Percentiles rank a stretch among this genome's conserved stretches.
These are phyloP conservation scores for Noctua janthina DNA, from an alignment of 2,888 invertebrate genomes.

Conservation along the genomic window DNA sequence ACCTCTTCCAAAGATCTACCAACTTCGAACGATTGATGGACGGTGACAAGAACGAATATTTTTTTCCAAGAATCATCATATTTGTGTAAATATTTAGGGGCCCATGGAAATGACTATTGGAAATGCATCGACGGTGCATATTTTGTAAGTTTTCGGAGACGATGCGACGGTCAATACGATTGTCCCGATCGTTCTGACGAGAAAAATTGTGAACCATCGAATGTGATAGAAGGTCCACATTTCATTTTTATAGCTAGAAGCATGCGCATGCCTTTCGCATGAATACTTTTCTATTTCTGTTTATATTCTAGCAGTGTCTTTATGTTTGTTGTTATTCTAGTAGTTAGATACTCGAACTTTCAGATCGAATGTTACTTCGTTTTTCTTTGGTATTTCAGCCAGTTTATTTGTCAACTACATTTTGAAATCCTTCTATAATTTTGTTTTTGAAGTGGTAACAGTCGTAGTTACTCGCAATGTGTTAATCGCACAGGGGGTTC, in stretches of 20 bases:
- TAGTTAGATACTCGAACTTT: slow-evolving; percentile 28
- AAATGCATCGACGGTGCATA: slow-evolving; percentile 80
- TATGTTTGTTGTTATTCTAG: slow-evolving; percentile 20
- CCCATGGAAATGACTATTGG: slow-evolving; percentile 58
- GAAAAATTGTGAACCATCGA: slow-evolving; percentile 80
- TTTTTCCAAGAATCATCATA: slow-evolving; percentile 23
- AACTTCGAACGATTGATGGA: slow-evolving; percentile 34
- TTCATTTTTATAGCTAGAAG: slow-evolving; percentile 35
- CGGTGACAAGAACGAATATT: slow-evolving; percentile 7
- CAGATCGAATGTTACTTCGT: slow-evolving; percentile 8
- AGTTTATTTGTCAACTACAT: not conserved
- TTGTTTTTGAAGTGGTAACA: slow-evolving; percentile 41
- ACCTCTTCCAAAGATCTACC: not conserved
- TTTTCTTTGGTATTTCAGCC: slow-evolving; percentile 21
- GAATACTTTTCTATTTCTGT: slow-evolving; percentile 14
- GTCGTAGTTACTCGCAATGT: slow-evolving; percentile 51
- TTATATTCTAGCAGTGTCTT: slow-evolving; percentile 10
- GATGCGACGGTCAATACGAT: slow-evolving; percentile 87
- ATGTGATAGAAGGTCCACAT: slow-evolving; percentile 65
- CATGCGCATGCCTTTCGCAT: slow-evolving; percentile 58
- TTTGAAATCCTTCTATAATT: slow-evolving; percentile 14
- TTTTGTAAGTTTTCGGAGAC: slow-evolving; percentile 77
- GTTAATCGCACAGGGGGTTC: slow-evolving; percentile 47
- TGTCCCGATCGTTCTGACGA: slow-evolving; percentile 91
- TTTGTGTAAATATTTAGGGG: slow-evolving; percentile 58